Conservation (phyloP, 2,888 invertebrate genomes). For the Thelaira solivaga region DNA sequence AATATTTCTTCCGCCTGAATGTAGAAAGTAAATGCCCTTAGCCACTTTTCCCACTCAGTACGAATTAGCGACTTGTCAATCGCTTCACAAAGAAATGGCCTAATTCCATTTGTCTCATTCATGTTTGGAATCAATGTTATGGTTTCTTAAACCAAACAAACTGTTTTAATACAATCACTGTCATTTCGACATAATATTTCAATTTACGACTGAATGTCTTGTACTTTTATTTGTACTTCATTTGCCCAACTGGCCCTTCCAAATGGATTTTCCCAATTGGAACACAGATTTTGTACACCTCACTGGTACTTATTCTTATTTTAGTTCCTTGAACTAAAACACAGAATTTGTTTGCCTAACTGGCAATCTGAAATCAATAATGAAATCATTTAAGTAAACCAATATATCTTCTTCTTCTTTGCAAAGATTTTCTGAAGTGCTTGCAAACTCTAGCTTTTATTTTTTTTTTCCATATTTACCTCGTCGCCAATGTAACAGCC, state of each 20-base stretch:
- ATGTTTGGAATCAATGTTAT: neutral
- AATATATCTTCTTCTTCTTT: neutral
- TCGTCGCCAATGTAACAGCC: no score
- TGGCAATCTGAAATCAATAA: slow-evolving; percentile 7
- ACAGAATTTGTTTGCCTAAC: neutral
- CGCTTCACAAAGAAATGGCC: neutral
- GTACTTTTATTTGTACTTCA: slow-evolving; percentile 12
- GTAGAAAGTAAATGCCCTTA: neutral
- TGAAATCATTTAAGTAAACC: neutral
- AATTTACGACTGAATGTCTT: neutral
- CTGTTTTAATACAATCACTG: neutral
- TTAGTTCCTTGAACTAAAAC: slow-evolving; percentile 11
- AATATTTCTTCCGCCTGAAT: neutral
- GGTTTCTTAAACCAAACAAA: neutral
- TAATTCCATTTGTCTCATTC: neutral
- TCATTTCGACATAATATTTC: neutral
- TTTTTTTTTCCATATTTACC: no score
- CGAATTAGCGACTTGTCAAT: neutral
- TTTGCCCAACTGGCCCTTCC: slow-evolving; percentile 26
- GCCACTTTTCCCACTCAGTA: neutral
- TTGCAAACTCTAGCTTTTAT: no score
- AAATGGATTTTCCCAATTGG: slow-evolving; percentile 32
- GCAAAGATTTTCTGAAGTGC: no score
- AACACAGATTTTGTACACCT: slow-evolving; percentile 27
- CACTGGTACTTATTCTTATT: slow-evolving; percentile 23